phyloP scores from a whole-genome alignment of 2,113 vertebrate species.

The Cheirogaleus medius region DNA sequence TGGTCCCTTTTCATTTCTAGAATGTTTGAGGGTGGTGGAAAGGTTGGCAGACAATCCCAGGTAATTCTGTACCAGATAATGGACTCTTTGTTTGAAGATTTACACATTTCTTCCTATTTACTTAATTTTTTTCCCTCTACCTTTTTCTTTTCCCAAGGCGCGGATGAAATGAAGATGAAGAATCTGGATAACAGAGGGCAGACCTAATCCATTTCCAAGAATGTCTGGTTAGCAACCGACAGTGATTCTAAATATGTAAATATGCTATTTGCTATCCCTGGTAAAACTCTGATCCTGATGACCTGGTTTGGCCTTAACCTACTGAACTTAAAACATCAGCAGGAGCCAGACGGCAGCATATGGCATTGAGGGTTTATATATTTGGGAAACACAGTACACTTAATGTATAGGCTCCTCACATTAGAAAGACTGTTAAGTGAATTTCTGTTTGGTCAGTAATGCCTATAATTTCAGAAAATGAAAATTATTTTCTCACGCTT shows the following conservation, averaged over 20 bases:
- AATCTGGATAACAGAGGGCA: background rate
- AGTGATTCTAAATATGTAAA: background rate
- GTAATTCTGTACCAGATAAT: constrained; percentile 1
- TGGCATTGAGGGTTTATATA: background rate
- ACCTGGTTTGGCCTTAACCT: background rate
- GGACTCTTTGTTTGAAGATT: background rate
- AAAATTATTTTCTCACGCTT: constrained; percentile 13
- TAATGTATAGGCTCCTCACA: background rate
- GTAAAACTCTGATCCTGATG: background rate
- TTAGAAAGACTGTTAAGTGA: background rate
- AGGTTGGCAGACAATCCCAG: background rate
- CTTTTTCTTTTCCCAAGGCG: background rate
- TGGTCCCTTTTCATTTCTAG: background rate
- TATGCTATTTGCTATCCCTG: background rate
- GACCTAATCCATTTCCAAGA: constrained; percentile 5
- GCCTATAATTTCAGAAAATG: background rate
- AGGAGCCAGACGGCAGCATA: background rate
- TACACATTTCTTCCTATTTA: background rate
- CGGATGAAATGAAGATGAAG: background rate
- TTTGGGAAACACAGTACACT: background rate
- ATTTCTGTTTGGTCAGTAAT: background rate
- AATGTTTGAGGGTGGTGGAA: background rate
- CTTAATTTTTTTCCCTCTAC: background rate
- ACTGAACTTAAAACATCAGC: background rate
- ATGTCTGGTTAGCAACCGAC: background rate